phyloP scores from a whole-genome alignment of 2,113 vertebrate species.

The Dipodomys merriami region DNA sequence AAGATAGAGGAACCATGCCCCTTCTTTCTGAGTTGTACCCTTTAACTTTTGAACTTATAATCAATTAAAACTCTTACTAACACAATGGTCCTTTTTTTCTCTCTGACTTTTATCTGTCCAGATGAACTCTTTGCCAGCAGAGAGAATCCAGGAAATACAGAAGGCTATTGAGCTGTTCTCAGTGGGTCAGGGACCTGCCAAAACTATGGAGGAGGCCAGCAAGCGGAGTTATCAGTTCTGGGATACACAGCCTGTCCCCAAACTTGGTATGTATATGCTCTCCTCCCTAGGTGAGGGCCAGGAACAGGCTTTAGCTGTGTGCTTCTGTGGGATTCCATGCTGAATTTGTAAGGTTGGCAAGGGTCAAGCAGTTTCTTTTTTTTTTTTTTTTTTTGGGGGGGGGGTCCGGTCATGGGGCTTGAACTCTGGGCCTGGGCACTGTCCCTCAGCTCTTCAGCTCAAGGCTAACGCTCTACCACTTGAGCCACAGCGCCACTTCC shows the following conservation, averaged over 20 bases:
- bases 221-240: conserved; percentile 99
- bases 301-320: background rate
- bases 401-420: too few relatives aligned
- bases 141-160: conserved; percentile 99
- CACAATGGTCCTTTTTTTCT: conserved; percentile 55
- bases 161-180: conserved; percentile 99
- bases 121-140: conserved; percentile 97
- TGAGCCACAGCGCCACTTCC: too few relatives aligned
- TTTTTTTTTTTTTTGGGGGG: too few relatives aligned
- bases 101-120: conserved; percentile 76
- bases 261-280: conserved; percentile 89
- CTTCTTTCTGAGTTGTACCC: background rate
- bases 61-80: conserved; percentile 42
- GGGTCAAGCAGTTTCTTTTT: background rate
- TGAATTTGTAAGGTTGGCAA: background rate
- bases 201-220: conserved; percentile 98
- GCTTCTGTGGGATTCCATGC: background rate
- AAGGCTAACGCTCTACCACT: too few relatives aligned
- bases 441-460: too few relatives aligned
- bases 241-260: conserved; percentile 99
- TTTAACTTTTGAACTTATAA: conserved; percentile 10
- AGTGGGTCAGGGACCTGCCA: conserved; percentile 97
- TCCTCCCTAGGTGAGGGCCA: background rate
- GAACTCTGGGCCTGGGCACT: too few relatives aligned
- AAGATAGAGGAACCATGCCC: background rate